Evolutionary conservation across 37 sponge, comb jelly and placozoan genomes (phyloP).

Genomic region (Chondrilla cf. caribensis): DNA sequence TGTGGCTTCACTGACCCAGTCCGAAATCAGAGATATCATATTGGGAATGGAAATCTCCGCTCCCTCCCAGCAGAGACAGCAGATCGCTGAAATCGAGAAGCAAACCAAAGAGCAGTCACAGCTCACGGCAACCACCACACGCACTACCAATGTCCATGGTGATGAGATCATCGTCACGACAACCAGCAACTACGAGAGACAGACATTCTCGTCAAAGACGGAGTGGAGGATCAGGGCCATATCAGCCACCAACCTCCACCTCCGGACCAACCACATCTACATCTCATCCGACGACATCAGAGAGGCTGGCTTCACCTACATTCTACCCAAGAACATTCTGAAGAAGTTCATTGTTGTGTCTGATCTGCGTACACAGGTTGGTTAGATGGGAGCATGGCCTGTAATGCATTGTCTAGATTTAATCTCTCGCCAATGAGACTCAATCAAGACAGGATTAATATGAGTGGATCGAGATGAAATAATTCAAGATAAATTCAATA

Average conservation of each 20-base stretch:
- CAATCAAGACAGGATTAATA: too few relatives aligned
- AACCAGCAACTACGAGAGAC: constrained; percentile 95
- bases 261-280: constrained; percentile 98
- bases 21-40: constrained; percentile 98
- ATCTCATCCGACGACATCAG: constrained; percentile 98
- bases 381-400: too few relatives aligned
- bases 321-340: constrained; percentile 97
- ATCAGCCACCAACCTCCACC: constrained; percentile 99
- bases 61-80: constrained; percentile 97
- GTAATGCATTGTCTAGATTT: too few relatives aligned
- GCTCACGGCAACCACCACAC: constrained; percentile 98
- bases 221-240: constrained; percentile 99
- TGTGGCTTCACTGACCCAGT: constrained; percentile 96
- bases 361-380: constrained; percentile 94
- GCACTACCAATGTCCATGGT: constrained; percentile 94
- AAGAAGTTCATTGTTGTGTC: constrained; percentile 97
- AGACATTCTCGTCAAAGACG: constrained; percentile 96
- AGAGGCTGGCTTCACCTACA: constrained; percentile 99
- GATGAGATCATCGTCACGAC: constrained; percentile 98
- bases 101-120: constrained; percentile 99
- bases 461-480: neutral
- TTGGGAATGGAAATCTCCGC: constrained; percentile 99
- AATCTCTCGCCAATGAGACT: too few relatives aligned
- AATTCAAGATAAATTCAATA: neutral
- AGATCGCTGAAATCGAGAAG: constrained; percentile 99